These are phyloP conservation scores for Hylaeus volcanicus DNA, from an alignment of 1,140 invertebrate genomes.

Conservation along the genomic window DNA sequence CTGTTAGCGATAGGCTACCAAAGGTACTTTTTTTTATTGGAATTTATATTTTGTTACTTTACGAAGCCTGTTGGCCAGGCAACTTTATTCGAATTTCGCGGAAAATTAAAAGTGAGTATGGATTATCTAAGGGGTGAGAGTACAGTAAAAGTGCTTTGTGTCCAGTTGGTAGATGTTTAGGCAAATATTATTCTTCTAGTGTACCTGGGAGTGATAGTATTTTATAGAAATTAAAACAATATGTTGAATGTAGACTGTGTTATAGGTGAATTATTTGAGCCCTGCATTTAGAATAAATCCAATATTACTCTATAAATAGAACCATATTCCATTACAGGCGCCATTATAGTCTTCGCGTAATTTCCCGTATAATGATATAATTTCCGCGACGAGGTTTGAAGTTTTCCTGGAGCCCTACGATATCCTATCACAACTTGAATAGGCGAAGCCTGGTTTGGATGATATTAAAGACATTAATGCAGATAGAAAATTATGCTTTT, in stretches of 20 bases:
- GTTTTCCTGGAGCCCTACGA: not conserved
- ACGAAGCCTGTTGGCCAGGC: constrained; percentile 38
- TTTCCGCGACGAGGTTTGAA: not conserved
- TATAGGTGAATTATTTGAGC: too few species aligned
- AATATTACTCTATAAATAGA: not conserved
- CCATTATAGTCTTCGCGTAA: not conserved
- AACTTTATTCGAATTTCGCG: constrained; percentile 77
- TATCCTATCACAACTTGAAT: constrained; percentile 21
- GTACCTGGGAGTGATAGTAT: too few species aligned
- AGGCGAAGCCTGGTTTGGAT: not conserved
- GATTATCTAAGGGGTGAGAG: too few species aligned
- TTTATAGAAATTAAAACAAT: too few species aligned
- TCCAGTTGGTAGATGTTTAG: too few species aligned
- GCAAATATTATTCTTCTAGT: too few species aligned
- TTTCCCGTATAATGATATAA: constrained; percentile 1
- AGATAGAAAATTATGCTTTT: constrained; percentile 33
- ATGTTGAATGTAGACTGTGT: too few species aligned
- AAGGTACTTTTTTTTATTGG: too few species aligned
- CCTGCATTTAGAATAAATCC: not conserved
- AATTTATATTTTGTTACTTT: constrained; percentile 17
- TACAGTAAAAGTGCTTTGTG: too few species aligned
- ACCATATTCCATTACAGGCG: not conserved
- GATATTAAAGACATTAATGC: constrained; percentile 26
- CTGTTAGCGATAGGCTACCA: too few species aligned
- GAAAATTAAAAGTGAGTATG: constrained; percentile 69